A percentile compares a stretch with the other conserved stretches of the same genome.
phyloP scores from a whole-genome alignment of 1,140 invertebrate species.

The Thaumatotibia leucotreta region DNA sequence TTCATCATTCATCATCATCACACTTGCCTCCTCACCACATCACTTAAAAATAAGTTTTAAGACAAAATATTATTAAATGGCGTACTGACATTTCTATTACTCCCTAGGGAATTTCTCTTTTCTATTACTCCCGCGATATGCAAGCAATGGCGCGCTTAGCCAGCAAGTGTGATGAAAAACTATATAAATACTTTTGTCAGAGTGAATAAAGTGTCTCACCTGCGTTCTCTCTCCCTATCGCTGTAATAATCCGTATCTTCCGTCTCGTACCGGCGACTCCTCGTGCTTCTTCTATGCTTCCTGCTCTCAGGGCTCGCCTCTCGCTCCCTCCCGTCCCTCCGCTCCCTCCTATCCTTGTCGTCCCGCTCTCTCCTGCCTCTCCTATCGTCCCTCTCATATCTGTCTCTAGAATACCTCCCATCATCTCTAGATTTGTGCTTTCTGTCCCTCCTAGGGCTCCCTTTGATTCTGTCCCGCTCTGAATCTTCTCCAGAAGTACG shows the following conservation, averaged over 20 bases:
- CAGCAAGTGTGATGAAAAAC: too few relatives aligned
- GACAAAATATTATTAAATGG: too few relatives aligned
- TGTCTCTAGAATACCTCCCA: conserved; percentile 36
- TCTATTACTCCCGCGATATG: too few relatives aligned
- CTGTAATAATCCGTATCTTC: conserved; percentile 75
- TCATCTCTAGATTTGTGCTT: conserved; percentile 52
- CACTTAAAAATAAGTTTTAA: too few relatives aligned
- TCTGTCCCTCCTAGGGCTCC: conserved; percentile 57
- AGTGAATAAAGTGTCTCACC: conserved; percentile 24
- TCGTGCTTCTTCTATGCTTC: conserved; percentile 24
- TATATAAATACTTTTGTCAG: too few relatives aligned
- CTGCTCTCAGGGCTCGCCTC: conserved; percentile 42
- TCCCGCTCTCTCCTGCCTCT: conserved; percentile 44
- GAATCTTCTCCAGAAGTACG: conserved; percentile 69
- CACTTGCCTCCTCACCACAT: too few relatives aligned
- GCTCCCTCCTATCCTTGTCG: conserved; percentile 49
- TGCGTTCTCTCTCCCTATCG: conserved; percentile 59
- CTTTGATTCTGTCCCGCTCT: conserved; percentile 61
- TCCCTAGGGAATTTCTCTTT: too few relatives aligned
- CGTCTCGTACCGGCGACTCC: conserved; percentile 64
- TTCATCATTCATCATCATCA: too few relatives aligned
- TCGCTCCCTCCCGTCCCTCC: conserved; percentile 39
- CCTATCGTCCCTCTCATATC: conserved; percentile 56
- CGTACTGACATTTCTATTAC: too few relatives aligned
- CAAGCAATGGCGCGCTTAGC: too few relatives aligned